phyloP scores from a whole-genome alignment of 2,113 vertebrate genomes.

The Tragelaphus scriptus region DNA sequence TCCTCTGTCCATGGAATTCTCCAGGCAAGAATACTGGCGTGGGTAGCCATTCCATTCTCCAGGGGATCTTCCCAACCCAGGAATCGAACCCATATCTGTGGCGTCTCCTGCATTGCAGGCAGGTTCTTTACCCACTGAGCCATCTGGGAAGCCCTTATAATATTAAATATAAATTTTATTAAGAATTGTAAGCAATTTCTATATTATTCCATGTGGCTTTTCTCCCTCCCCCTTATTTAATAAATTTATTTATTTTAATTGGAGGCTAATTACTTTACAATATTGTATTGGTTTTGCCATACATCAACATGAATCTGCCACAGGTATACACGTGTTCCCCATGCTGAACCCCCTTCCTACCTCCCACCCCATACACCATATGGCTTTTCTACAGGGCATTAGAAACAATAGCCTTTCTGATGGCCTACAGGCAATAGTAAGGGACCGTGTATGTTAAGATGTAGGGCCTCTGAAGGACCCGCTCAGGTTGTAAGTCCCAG shows the following conservation, averaged over 20 bases:
- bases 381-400: neutral
- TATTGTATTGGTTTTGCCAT: no score
- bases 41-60: neutral
- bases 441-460: neutral
- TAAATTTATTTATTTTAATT: no score
- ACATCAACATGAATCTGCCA: no score
- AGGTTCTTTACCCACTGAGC: neutral
- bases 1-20: neutral
- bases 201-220: neutral
- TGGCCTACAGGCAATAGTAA: neutral
- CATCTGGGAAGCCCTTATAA: neutral
- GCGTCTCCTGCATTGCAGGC: neutral
- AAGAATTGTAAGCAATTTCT: neutral
- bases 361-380: neutral
- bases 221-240: neutral
- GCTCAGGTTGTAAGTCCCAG: constrained; percentile 4
- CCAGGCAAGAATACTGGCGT: neutral
- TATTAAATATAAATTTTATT: neutral
- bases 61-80: neutral
- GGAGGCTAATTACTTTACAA: no score
- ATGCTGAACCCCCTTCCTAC: no score
- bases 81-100: neutral
- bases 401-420: neutral
- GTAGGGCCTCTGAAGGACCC: constrained; percentile 15
- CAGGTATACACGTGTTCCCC: no score